Base-by-base conservation (phyloP, 2,888 invertebrate genomes). In the Diadegma fenestrale region DNA sequence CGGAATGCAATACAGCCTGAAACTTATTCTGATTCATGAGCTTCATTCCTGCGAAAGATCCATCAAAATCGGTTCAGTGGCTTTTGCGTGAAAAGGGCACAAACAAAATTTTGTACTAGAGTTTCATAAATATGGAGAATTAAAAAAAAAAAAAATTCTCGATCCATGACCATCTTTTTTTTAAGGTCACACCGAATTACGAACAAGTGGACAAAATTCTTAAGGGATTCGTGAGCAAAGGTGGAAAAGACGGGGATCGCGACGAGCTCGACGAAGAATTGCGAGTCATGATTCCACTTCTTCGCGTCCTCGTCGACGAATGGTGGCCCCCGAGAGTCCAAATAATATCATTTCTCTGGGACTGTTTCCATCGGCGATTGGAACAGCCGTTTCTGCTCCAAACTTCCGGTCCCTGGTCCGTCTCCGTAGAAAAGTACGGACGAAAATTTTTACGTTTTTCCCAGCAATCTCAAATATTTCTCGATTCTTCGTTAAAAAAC, bases 351-450 rank as follows among this genome's bases (percentile, higher is more conserved):
- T 90, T 94, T 61, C 90, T 96, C 2, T 95, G 96, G 95, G 96
- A 96, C 88, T 95, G 95, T 89, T 95, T 95, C 88, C 95, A 96
- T 88, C 95, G 95, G 79, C 94, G 95, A 89, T 92, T 96, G 5
- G 95, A 96, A 89, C 94, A 94, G 48, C 94, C 94, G 2, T 96
- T 95, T 89, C 93, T 94, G 82, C 89, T 95, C 17, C 93, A 94
- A 30, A 94, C 94, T 37, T 90, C 94, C n/a, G 94, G 94, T 7
- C 93, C 93, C 48, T 93, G 93, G 93, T 88, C 88, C 33, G 75
- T 90, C 22, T 93, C 95, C 0, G 91, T 95, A 68, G 94, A 94
- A 71, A 94, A 94, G 90, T 93, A 95, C 43, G 73, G 94, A 94
- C 1, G 89, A 94, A 2, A 87, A 69, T 37, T 26, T n/a, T 26